phyloP scores from a whole-genome alignment of 2,797 vertebrate species.

The Halcyon chelicuti region DNA sequence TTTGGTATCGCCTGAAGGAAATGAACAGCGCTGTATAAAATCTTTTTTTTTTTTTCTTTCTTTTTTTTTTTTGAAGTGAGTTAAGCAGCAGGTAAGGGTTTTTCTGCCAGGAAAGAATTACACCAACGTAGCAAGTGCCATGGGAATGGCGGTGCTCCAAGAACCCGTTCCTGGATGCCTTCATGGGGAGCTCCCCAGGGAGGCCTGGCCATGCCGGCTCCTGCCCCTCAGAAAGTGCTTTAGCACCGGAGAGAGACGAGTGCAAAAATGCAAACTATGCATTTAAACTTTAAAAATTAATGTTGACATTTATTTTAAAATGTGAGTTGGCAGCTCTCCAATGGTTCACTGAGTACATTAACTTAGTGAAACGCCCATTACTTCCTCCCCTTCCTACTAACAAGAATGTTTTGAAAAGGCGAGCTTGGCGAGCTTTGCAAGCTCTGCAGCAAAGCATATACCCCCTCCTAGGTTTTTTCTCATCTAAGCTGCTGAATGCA shows the following conservation, averaged over 20 bases:
- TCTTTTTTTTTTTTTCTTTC: background rate
- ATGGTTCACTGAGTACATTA: conserved; percentile 51
- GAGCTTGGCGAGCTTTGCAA: background rate
- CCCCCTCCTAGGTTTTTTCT: background rate
- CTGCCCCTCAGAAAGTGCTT: background rate
- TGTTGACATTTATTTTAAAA: conserved; percentile 65
- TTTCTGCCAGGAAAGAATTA: conserved; percentile 63
- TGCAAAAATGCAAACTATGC: conserved; percentile 48
- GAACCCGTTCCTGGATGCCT: conserved; percentile 30
- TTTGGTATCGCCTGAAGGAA: background rate
- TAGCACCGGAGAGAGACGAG: background rate
- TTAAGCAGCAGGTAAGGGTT: conserved; percentile 62
- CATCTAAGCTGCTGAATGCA: conserved; percentile 15
- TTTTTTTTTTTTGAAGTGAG: background rate
- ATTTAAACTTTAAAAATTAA: conserved; percentile 70
- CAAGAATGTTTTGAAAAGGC: conserved; percentile 56
- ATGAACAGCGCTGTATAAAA: conserved; percentile 9
- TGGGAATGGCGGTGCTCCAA: background rate
- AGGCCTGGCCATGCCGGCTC: background rate
- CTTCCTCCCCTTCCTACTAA: conserved; percentile 55
- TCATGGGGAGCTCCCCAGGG: conserved; percentile 33
- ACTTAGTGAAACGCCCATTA: conserved; percentile 55
- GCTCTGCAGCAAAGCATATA: background rate
- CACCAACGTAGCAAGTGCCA: conserved; percentile 52
- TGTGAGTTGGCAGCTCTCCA: conserved; percentile 53